Evolutionary conservation across 2,113 vertebrate species (phyloP), one percentile per base, ranked within the genome.

Genomic region (Larimichthys polyactis): DNA sequence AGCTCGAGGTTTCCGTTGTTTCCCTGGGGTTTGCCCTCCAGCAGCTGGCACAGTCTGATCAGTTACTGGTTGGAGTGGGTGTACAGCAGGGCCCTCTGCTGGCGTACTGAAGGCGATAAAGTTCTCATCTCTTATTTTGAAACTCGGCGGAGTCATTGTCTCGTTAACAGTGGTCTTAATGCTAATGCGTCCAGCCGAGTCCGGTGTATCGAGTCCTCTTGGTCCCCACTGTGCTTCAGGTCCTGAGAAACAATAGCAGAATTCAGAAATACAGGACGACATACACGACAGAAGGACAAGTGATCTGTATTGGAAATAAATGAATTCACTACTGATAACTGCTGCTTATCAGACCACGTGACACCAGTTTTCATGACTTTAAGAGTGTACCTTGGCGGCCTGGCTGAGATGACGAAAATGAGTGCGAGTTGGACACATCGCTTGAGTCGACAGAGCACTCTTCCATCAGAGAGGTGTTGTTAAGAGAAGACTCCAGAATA

Each of bases 1-100:
- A 80, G 84, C 16, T 74, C 92, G 85, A 87, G 91, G 92, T 92
- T 91, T 94, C 22, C 91, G 87, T 66, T 81, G 73, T 89, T 91
- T 94, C 76, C 88, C 79, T 88, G 89, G 87, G 55, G 78, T 88
- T 88, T 3, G 57, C 22, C 67, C 82, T 64, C 40, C 77, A 5
- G 71, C 62, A 59, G 75, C 60, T 48, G 83, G n/a, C 40, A 54
- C 66, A 4, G 57, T 20, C 24, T 54, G 72, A 57, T 89, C 90
- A 20, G 81, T 66, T 48, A 84, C 71, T 46, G 86, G 91, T 44
- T 91, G 91, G 22, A 89, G 86, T 24, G 85, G 89, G 68, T 90
- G 87, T 15, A 81, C 88, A 71, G 82, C 88, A 27, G 71, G 81
- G 79, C 77, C 87, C 77, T 91, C 83, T 77, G 78, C 91, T 65